phyloP scores from a whole-genome alignment of 2,113 vertebrate species.

The Lethenteron camtschaticum region DNA sequence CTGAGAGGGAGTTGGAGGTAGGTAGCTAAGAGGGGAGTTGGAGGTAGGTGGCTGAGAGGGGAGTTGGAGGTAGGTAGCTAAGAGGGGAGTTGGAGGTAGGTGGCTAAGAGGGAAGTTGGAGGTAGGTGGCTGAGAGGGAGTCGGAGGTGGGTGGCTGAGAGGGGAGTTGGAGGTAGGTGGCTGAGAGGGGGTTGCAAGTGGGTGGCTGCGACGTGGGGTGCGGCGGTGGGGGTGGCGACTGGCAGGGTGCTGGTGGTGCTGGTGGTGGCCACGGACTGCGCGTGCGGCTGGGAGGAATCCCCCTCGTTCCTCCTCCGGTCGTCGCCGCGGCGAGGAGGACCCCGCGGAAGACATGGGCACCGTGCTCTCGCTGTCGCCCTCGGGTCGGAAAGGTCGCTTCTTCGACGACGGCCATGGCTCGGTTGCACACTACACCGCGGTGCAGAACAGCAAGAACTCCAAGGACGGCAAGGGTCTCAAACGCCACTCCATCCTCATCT shows the following conservation, averaged over 20 bases:
- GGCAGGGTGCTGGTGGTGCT: not conserved
- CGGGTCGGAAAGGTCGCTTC: slow-evolving; percentile 27
- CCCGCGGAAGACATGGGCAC: slow-evolving; percentile 26
- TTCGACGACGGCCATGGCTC: slow-evolving; percentile 29
- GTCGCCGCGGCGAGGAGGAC: too few relatives aligned
- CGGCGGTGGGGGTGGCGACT: not conserved
- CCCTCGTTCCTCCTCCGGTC: too few relatives aligned
- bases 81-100: too few relatives aligned
- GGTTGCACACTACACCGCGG: slow-evolving; percentile 32
- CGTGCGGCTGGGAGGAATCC: not conserved
- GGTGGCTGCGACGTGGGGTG: not conserved
- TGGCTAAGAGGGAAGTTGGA: too few relatives aligned
- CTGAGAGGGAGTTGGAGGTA: too few relatives aligned
- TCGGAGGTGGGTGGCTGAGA: too few relatives aligned
- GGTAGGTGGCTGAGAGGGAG: too few relatives aligned
- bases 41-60: too few relatives aligned
- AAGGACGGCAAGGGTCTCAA: slow-evolving; percentile 31
- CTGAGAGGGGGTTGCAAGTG: too few relatives aligned
- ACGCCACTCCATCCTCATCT: slow-evolving; percentile 37
- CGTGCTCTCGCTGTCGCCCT: slow-evolving; percentile 35
- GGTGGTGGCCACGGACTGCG: not conserved
- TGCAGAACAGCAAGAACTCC: slow-evolving; percentile 27
- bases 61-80: too few relatives aligned
- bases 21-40: too few relatives aligned
- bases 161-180: too few relatives aligned